A percentile compares a stretch with the other conserved stretches of the same genome.
These are phyloP conservation scores for Capitella teleta DNA, from an alignment of 1,140 invertebrate genomes.

Conservation along the genomic window DNA sequence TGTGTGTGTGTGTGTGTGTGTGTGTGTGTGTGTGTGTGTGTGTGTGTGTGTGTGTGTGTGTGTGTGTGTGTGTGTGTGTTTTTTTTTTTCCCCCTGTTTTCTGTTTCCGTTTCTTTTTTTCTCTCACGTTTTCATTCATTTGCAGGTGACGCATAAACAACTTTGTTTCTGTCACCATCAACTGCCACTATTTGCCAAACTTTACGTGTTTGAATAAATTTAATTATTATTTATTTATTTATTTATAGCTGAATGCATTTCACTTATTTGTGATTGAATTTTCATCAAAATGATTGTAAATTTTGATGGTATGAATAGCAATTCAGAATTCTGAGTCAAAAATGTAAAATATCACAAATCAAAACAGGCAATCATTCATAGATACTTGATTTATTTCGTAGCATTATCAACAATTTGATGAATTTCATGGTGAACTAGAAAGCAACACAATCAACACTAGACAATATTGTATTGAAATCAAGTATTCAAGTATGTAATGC, in stretches of 20 bases:
- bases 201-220: background rate
- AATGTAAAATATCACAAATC: no score
- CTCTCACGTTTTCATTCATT: background rate
- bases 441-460: no score
- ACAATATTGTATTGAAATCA: no score
- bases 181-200: background rate
- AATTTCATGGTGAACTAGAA: no score
- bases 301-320: no score
- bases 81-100: background rate
- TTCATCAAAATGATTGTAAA: background rate
- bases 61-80: no score
- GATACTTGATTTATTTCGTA: no score
- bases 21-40: conserved; percentile 1
- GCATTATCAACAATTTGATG: no score
- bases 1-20: background rate
- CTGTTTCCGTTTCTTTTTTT: background rate
- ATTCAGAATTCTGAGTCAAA: no score
- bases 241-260: background rate
- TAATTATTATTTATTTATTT: background rate
- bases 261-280: background rate
- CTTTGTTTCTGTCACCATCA: background rate
- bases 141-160: background rate
- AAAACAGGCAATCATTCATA: no score
- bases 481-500: no score
- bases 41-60: no score